These are phyloP conservation scores for Tauraco hartlaubi DNA, from an alignment of 2,797 vertebrate genomes.

Conservation along the genomic window DNA sequence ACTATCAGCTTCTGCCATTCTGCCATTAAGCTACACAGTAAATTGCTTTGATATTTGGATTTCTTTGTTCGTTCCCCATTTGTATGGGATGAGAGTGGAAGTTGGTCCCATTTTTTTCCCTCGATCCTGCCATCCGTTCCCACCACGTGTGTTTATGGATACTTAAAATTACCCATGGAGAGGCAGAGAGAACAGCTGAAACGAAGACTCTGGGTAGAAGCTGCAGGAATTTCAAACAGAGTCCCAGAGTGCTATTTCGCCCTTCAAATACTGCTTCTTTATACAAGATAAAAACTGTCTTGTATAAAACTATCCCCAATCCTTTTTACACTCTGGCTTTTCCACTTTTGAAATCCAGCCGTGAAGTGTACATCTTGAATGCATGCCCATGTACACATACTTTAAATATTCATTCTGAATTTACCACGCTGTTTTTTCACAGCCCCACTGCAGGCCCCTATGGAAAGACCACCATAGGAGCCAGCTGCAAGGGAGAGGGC, in stretches of 20 bases:
- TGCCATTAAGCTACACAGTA: background rate
- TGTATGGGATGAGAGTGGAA: background rate
- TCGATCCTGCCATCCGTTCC: background rate
- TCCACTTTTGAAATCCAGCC: background rate
- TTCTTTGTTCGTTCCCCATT: background rate
- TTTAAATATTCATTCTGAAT: constrained; percentile 1
- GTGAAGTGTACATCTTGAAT: background rate
- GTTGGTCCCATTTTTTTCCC: background rate
- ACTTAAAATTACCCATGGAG: background rate
- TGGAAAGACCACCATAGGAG: background rate
- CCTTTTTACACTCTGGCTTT: background rate
- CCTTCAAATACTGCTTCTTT: background rate
- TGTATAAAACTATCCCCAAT: background rate
- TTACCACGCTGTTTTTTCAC: background rate
- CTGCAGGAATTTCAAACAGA: background rate
- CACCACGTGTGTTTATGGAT: background rate
- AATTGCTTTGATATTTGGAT: background rate
- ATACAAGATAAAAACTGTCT: background rate
- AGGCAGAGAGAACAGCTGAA: background rate
- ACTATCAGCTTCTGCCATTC: background rate
- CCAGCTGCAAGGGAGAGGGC: background rate
- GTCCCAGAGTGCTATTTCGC: background rate
- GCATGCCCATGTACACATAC: background rate
- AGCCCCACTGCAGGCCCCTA: background rate
- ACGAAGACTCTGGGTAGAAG: background rate